Evolutionary conservation across 2,888 invertebrate species (phyloP).

Genomic region (Caenorhabditis wallacei): DNA sequence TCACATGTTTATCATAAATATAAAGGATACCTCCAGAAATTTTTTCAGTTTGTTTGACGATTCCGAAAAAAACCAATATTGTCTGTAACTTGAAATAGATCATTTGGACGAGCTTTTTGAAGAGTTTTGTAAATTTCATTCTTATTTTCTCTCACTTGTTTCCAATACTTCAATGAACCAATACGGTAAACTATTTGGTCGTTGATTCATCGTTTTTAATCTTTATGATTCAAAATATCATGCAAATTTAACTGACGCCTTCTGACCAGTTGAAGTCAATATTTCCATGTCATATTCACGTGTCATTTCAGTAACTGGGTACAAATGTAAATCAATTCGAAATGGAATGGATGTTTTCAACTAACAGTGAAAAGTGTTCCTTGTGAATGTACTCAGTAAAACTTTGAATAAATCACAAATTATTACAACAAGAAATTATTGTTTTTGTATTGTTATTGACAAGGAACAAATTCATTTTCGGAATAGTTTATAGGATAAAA

Average conservation of each 20-base stretch:
- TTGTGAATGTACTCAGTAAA: constrained; percentile 16
- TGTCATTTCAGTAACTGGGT: constrained; percentile 10
- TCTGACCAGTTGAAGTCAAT: constrained; percentile 29
- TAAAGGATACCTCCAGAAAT: too few species aligned
- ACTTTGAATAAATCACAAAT: constrained; percentile 21
- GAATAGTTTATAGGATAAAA: not conserved
- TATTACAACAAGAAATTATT: not conserved
- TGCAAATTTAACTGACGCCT: constrained; percentile 33
- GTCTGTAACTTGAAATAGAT: too few species aligned
- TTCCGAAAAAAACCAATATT: too few species aligned
- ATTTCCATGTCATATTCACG: constrained; percentile 37
- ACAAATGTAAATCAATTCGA: constrained; percentile 15
- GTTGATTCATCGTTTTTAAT: constrained; percentile 23
- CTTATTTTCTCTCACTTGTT: too few species aligned
- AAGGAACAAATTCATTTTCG: not conserved
- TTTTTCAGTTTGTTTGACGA: too few species aligned
- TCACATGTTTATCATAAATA: too few species aligned
- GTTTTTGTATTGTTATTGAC: constrained; percentile 11
- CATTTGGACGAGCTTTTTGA: too few species aligned
- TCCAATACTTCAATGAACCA: not conserved
- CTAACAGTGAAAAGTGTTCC: constrained; percentile 2
- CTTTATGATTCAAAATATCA: constrained; percentile 10
- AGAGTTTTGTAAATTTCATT: too few species aligned
- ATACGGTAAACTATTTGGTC: not conserved
- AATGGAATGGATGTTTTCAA: constrained; percentile 32